Evolutionary conservation across 1,140 invertebrate species (phyloP).

Genomic region (Drosophila watanabei): DNA sequence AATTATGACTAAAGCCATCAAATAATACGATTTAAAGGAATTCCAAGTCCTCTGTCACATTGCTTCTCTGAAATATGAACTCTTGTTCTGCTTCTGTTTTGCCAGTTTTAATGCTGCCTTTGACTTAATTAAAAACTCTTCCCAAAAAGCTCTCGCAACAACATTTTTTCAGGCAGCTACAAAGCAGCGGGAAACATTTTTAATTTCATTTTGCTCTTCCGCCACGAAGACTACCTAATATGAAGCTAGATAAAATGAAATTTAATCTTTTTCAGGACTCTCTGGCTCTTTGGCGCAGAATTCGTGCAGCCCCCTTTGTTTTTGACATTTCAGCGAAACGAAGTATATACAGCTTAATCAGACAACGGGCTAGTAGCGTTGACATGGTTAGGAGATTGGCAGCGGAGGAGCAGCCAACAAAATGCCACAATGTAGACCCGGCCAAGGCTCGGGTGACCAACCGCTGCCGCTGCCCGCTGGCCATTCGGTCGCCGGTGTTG

Average conservation of each 20-base stretch:
- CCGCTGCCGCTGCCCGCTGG: constrained; percentile 3
- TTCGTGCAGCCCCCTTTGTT: constrained; percentile 25
- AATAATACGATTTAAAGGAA: neutral
- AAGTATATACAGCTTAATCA: constrained; percentile 59
- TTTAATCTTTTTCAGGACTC: constrained; percentile 39
- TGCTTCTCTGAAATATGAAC: neutral
- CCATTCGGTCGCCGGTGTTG: constrained; percentile 30
- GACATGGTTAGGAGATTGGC: constrained; percentile 7
- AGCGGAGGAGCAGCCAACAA: constrained; percentile 53
- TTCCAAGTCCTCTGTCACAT: neutral
- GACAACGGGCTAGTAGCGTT: constrained; percentile 23
- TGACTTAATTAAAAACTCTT: constrained; percentile 73
- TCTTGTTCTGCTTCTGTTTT: constrained; percentile 17
- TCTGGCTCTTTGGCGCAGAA: constrained; percentile 14
- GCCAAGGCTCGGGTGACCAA: constrained; percentile 30
- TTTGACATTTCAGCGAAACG: constrained; percentile 49
- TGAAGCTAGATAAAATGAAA: constrained; percentile 53
- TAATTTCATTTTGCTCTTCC: constrained; percentile 60
- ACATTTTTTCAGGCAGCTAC: constrained; percentile 31
- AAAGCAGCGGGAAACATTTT: constrained; percentile 52
- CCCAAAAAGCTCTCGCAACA: constrained; percentile 17
- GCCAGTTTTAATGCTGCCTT: constrained; percentile 48
- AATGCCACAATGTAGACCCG: constrained; percentile 49
- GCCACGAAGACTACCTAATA: constrained; percentile 43
- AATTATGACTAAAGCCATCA: neutral